A percentile compares a stretch with the other conserved stretches of the same genome.
Conservation (phyloP, 2,797 vertebrate species). For the Pelobates cultripes region DNA sequence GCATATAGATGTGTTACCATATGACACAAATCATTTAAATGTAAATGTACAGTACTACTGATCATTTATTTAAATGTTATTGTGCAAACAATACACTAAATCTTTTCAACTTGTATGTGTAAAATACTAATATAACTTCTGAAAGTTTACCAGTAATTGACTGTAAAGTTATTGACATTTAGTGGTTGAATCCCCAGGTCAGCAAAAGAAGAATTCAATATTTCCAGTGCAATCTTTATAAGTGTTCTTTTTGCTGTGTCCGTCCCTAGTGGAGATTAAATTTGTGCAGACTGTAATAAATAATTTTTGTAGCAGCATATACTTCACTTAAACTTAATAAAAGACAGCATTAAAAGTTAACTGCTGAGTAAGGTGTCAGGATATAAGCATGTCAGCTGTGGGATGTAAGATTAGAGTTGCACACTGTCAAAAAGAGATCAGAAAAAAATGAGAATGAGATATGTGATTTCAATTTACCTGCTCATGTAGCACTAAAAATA, state of each 20-base stretch:
- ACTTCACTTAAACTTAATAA: slow-evolving; percentile 28
- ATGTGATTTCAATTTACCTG: slow-evolving; percentile 18
- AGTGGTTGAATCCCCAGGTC: not conserved
- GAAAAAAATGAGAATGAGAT: slow-evolving; percentile 36
- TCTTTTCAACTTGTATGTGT: no score
- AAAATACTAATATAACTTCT: no score
- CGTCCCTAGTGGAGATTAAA: slow-evolving; percentile 32
- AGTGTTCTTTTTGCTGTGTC: slow-evolving; percentile 7
- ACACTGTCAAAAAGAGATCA: slow-evolving; percentile 19
- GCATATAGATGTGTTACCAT: no score
- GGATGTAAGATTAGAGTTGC: slow-evolving; percentile 28
- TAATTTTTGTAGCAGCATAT: slow-evolving; percentile 18
- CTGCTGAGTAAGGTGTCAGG: slow-evolving; percentile 38
- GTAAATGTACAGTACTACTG: no score
- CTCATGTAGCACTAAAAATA: slow-evolving; percentile 15
- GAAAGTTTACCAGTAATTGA: no score
- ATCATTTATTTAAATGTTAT: no score
- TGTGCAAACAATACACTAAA: no score
- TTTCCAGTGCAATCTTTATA: not conserved
- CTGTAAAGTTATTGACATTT: not conserved
- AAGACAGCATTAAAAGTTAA: slow-evolving; percentile 35
- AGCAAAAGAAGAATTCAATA: slow-evolving; percentile 28
- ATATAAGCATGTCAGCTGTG: slow-evolving; percentile 33
- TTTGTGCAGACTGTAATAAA: slow-evolving; percentile 34
- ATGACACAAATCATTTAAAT: no score